These are phyloP conservation scores for Sisyra nigra DNA, from an alignment of 2,888 invertebrate genomes.

Conservation along the genomic window DNA sequence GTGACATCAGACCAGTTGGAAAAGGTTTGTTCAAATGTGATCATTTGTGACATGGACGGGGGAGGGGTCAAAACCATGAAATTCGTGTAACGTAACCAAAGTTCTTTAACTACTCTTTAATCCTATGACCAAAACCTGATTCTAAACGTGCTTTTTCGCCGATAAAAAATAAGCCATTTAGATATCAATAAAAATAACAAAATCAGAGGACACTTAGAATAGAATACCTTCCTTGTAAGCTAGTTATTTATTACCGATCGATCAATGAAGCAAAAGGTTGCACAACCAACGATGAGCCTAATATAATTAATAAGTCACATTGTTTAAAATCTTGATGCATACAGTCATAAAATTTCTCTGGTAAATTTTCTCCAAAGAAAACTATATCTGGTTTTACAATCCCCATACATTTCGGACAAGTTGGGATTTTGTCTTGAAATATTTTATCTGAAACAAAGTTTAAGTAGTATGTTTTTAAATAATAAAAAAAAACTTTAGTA, in stretches of 20 bases:
- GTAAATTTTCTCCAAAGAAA: constrained; percentile 87
- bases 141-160: too few relatives aligned
- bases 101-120: too few relatives aligned
- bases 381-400: constrained; percentile 91
- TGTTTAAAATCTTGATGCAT: constrained; percentile 58
- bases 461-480: too few relatives aligned
- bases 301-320: constrained; percentile 83
- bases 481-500: constrained; percentile 1
- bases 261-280: constrained; percentile 87
- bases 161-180: too few relatives aligned
- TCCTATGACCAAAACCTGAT: too few relatives aligned
- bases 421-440: constrained; percentile 55
- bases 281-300: constrained; percentile 89
- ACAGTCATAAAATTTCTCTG: constrained; percentile 54
- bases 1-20: too few relatives aligned
- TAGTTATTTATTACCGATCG: constrained; percentile 38
- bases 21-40: too few relatives aligned
- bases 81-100: too few relatives aligned
- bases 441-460: constrained; percentile 44
- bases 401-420: constrained; percentile 52
- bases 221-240: neutral
- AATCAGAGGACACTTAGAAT: too few relatives aligned
- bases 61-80: too few relatives aligned
- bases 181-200: too few relatives aligned
- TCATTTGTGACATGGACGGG: too few relatives aligned